Conservation (phyloP, 2,797 vertebrate species). For the Limosa lapponica region DNA sequence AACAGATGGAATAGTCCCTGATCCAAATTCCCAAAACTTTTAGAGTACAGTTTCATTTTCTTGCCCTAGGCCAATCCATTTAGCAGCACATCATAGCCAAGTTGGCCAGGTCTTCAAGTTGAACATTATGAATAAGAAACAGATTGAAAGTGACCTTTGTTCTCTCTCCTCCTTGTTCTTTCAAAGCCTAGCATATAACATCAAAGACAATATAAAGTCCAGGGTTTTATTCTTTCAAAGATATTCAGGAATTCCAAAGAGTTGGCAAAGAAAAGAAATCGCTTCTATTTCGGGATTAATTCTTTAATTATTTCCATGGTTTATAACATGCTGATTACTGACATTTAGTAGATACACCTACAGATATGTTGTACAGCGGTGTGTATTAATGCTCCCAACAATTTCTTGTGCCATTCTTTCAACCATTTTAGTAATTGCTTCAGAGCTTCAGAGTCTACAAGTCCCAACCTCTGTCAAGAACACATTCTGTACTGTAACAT, state of each 20-base stretch:
- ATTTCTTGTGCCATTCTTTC: background rate
- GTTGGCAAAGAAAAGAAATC: background rate
- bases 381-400: background rate
- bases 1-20: constrained; percentile 37
- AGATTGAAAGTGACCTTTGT: constrained; percentile 30
- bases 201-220: background rate
- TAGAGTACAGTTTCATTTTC: constrained; percentile 9
- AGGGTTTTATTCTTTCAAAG: background rate
- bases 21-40: constrained; percentile 40
- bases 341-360: background rate
- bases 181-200: background rate
- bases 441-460: background rate
- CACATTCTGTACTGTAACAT: background rate
- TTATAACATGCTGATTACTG: background rate
- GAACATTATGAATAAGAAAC: background rate
- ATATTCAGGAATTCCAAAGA: background rate
- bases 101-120: background rate
- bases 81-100: constrained; percentile 1
- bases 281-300: background rate
- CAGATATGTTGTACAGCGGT: background rate
- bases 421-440: background rate
- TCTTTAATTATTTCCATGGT: background rate
- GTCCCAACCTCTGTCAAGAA: background rate
- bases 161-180: background rate
- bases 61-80: constrained; percentile 48